These are phyloP conservation scores for Pongo pygmaeus DNA, from an alignment of 2,113 vertebrate genomes.

Conservation along the genomic window DNA sequence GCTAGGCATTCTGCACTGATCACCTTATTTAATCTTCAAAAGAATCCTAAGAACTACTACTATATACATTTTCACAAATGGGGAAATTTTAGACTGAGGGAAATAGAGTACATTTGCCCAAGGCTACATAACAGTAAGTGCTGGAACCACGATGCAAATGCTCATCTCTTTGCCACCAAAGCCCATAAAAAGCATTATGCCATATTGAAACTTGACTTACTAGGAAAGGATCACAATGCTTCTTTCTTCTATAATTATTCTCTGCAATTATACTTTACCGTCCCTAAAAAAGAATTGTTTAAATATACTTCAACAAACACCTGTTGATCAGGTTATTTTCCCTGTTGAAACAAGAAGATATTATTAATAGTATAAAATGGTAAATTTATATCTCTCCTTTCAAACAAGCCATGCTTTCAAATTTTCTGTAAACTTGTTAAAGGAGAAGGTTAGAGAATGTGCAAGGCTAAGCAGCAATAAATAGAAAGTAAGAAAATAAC, in stretches of 20 bases:
- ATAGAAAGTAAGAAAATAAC: background rate
- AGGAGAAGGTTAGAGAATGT: background rate
- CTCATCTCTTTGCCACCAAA: background rate
- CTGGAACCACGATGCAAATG: background rate
- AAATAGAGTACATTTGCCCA: background rate
- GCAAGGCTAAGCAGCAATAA: background rate
- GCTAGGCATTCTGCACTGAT: background rate
- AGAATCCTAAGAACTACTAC: conserved; percentile 2
- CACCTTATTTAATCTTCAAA: background rate
- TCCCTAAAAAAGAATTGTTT: background rate
- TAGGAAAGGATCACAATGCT: background rate
- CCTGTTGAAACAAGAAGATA: background rate
- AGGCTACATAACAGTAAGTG: background rate
- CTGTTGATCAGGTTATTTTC: background rate
- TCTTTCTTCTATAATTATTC: conserved; percentile 10
- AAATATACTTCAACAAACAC: conserved; percentile 15
- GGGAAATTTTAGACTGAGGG: background rate
- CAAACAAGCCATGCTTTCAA: background rate
- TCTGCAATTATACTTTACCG: background rate
- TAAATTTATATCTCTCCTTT: background rate
- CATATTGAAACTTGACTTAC: background rate
- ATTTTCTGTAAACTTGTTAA: background rate
- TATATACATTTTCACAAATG: conserved; percentile 21
- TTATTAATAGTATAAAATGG: background rate
- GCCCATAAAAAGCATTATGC: background rate